These are phyloP conservation scores for Anagyrus pseudococci DNA, from an alignment of 2,888 invertebrate species.

Conservation along the genomic window DNA sequence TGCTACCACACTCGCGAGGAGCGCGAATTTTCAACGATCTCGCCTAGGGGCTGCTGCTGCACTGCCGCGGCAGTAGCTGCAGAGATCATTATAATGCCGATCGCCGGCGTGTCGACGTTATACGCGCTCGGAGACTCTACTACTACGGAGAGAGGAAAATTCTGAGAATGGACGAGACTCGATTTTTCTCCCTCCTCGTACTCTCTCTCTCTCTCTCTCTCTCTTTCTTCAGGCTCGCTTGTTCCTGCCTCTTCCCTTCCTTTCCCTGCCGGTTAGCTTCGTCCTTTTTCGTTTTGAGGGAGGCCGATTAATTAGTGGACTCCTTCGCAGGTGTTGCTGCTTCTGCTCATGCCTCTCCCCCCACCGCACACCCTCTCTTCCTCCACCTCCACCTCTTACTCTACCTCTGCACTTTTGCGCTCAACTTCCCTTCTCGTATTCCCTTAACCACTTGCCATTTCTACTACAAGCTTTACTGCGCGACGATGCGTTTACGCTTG, in stretches of 20 bases:
- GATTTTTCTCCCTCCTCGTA: constrained; percentile 12
- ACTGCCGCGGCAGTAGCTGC: constrained; percentile 1
- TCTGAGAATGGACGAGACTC: constrained; percentile 18
- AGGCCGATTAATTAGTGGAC: constrained; percentile 22
- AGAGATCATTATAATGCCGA: constrained; percentile 32
- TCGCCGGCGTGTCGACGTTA: neutral
- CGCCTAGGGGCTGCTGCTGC: constrained; percentile 9
- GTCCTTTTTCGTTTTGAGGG: constrained; percentile 2
- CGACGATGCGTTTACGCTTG: no score
- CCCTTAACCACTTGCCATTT: no score
- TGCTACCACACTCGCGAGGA: no score
- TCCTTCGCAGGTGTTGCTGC: constrained; percentile 18
- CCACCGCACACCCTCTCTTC: neutral
- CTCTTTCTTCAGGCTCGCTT: constrained; percentile 6
- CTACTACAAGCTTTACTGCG: no score
- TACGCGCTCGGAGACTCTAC: neutral
- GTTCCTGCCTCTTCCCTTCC: neutral
- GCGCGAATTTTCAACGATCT: constrained; percentile 31
- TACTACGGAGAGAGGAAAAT: constrained; percentile 21
- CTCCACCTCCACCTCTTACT: no score
- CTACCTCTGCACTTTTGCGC: no score
- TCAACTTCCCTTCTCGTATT: no score
- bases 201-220: neutral
- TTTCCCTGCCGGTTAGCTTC: constrained; percentile 1
- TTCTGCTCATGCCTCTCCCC: neutral